phyloP scores from a whole-genome alignment of 1,140 invertebrate genomes.

The Trachelipus rathkii region DNA sequence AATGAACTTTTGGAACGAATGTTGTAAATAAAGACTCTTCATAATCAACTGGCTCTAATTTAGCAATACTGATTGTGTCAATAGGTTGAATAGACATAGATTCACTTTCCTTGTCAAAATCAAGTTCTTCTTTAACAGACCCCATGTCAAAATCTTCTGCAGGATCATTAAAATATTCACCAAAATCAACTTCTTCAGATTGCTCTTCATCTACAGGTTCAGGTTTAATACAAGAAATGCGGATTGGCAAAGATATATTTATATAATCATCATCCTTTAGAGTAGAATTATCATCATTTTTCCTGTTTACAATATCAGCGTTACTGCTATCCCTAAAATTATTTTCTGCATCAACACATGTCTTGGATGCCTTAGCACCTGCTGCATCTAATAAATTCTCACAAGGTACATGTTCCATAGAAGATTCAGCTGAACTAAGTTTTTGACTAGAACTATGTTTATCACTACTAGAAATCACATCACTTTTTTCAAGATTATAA shows the following conservation, averaged over 20 bases:
- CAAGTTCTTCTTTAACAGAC: too few relatives aligned
- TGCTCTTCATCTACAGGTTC: background rate
- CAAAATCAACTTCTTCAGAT: background rate
- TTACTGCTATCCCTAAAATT: too few relatives aligned
- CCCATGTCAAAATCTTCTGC: background rate
- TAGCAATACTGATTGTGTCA: background rate
- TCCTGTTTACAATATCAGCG: too few relatives aligned
- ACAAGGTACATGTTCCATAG: too few relatives aligned
- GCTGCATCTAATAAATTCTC: too few relatives aligned
- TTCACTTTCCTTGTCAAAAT: too few relatives aligned
- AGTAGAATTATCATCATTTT: background rate
- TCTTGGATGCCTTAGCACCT: too few relatives aligned
- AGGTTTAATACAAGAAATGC: background rate
- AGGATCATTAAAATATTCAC: background rate
- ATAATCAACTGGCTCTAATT: background rate
- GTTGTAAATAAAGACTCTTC: background rate
- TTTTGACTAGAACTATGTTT: background rate
- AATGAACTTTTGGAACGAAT: background rate
- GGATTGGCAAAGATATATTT: background rate
- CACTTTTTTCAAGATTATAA: background rate
- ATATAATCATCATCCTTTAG: background rate
- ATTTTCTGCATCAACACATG: too few relatives aligned
- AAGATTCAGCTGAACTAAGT: too few relatives aligned
- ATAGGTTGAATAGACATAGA: too few relatives aligned
- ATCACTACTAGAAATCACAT: background rate